Evolutionary conservation across 2,797 vertebrate species (phyloP), one percentile per base, ranked within the genome.

Genomic region (Sebastes taczanowskii): DNA sequence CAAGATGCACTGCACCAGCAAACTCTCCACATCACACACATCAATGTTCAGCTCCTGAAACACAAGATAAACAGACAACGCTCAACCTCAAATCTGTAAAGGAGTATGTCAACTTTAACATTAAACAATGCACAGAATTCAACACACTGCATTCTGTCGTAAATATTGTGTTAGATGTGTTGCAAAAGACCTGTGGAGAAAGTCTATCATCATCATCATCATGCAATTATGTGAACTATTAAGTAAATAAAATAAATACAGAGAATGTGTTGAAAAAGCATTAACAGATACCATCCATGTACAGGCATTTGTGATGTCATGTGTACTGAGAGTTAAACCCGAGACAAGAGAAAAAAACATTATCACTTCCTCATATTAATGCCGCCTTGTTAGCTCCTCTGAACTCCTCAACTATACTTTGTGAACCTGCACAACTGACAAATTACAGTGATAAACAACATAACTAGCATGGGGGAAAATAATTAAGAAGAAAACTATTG

Each of bases 1-100:
- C 96, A 99, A 96, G 96, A 99, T 99, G 95, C 99, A 99, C 95
- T 99, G 99, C 87, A 99, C 99, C 93, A 99, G 97, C 96, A 99
- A 97, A 95, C 99, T 99, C 94, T 99, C 99, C 95, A 99, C 99
- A 90, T 99, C 99, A 78, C 98, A 97, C 94, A 99, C 98, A 85
- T 99, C 99, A 92, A 99, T 99, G 96, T 99, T 99, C 94, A 99
- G 95, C 93, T 99, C 99, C 99, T 99, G 92, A 77, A 91, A 84
- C 30, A 91, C 29, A 80, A 73, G 5, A 29, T 10, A 34, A 56
- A 61, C 10, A 67, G 7, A 77, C 1, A 35, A 65, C 18, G 69
- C 3, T 66, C 22, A 49, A 2, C 20, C 3, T 60, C 22, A 71
- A 10, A 25, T 76, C 42, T 66, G 30, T 60, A 29, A 42, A 46